A percentile compares a stretch with the other conserved stretches of the same genome.
Conservation (phyloP, 2,888 invertebrate species). For the Alviniconcha strummeri region DNA sequence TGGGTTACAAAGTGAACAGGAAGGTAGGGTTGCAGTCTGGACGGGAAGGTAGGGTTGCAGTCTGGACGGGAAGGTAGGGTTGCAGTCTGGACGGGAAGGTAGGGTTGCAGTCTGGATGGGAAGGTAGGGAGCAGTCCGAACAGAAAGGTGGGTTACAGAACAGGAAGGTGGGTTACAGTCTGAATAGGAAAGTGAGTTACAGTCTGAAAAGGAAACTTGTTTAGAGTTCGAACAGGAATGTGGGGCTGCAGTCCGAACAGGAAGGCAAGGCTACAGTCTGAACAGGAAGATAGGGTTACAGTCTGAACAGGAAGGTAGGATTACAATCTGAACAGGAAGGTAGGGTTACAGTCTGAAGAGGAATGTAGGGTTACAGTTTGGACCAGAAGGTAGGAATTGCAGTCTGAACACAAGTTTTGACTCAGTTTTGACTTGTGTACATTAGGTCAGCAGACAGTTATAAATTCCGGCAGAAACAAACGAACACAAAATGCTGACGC, state of each 20-base stretch:
- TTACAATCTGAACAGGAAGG: background rate
- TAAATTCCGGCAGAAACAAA: too few relatives aligned
- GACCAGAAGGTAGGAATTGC: background rate
- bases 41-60: background rate
- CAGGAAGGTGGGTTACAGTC: too few relatives aligned
- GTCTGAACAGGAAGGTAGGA: background rate
- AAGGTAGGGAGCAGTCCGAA: too few relatives aligned
- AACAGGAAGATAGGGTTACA: background rate
- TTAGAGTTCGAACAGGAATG: background rate
- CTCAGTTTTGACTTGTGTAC: too few relatives aligned
- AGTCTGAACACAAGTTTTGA: too few relatives aligned
- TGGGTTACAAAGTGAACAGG: background rate
- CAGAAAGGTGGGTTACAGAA: too few relatives aligned
- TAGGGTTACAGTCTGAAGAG: background rate
- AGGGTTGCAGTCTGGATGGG: background rate
- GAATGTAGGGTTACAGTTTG: background rate
- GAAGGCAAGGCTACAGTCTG: background rate
- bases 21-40: background rate
- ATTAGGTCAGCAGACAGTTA: too few relatives aligned
- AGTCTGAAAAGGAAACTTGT: background rate
- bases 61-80: too few relatives aligned
- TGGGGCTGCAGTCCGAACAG: background rate
- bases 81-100: background rate
- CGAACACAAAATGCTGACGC: too few relatives aligned
- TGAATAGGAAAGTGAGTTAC: too few relatives aligned